Evolutionary conservation across 2,797 vertebrate genomes (phyloP).

Genomic region (Diplodus sargus): DNA sequence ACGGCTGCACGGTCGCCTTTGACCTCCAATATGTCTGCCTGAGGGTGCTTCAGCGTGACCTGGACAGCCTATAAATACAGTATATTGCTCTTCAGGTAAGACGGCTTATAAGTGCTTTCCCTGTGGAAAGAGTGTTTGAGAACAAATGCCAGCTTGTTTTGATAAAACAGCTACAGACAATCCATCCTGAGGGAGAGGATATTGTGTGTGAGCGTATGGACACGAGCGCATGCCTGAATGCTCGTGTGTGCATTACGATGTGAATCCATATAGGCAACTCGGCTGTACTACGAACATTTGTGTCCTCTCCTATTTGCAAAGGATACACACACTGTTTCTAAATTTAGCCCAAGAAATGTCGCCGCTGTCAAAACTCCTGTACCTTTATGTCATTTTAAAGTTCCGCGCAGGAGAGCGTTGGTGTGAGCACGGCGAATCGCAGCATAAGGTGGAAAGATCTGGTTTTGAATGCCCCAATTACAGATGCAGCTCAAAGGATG

Average conservation of each 20-base stretch:
- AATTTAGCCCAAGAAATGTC: slow-evolving; percentile 50
- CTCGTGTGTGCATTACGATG: slow-evolving; percentile 47
- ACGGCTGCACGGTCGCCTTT: slow-evolving; percentile 9
- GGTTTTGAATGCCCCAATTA: slow-evolving; percentile 24
- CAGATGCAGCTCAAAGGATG: slow-evolving; percentile 10
- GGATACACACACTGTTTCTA: slow-evolving; percentile 42
- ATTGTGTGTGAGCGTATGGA: slow-evolving; percentile 31
- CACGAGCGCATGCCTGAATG: slow-evolving; percentile 25
- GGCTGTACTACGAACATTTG: slow-evolving; percentile 18
- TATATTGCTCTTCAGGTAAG: slow-evolving; percentile 43
- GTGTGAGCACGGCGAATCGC: slow-evolving; percentile 12
- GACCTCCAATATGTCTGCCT: slow-evolving; percentile 26
- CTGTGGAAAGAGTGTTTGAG: slow-evolving; percentile 26
- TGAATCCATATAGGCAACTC: slow-evolving; percentile 31
- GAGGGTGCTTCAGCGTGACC: slow-evolving; percentile 20
- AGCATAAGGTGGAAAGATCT: slow-evolving; percentile 1
- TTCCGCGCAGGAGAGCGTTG: neutral
- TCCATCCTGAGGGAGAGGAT: slow-evolving; percentile 43
- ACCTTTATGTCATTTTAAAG: slow-evolving; percentile 39
- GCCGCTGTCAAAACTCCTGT: slow-evolving; percentile 53
- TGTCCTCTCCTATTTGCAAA: slow-evolving; percentile 54
- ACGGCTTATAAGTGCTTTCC: slow-evolving; percentile 20
- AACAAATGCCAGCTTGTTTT: slow-evolving; percentile 39
- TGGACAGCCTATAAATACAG: slow-evolving; percentile 11
- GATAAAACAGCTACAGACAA: slow-evolving; percentile 56